Conservation (phyloP, 2,113 vertebrate genomes). For the Cavia porcellus region DNA sequence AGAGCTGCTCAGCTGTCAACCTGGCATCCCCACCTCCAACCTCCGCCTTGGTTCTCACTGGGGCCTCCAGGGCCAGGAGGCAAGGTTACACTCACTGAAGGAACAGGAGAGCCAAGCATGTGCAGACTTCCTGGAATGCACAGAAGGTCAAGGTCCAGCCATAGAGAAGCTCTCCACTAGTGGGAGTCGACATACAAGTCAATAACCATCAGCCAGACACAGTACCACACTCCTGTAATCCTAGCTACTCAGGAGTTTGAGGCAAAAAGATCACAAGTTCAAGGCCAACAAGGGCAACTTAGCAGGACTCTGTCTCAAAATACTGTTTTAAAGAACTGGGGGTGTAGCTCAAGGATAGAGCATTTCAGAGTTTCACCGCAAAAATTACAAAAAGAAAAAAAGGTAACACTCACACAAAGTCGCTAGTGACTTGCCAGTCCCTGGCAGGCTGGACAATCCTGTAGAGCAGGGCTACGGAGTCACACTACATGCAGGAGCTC, state of each 20-base stretch:
- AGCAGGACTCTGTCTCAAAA: not conserved
- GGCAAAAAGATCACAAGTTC: not conserved
- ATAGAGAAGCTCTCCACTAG: not conserved
- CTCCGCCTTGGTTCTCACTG: not conserved
- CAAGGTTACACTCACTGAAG: not conserved
- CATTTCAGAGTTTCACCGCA: not conserved
- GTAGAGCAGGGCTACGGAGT: not conserved
- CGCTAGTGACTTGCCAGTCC: not conserved
- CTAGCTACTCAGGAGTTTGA: not conserved
- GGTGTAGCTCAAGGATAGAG: not conserved
- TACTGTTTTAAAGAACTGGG: not conserved
- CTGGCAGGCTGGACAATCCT: not conserved
- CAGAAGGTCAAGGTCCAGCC: not conserved
- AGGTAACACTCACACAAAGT: not conserved
- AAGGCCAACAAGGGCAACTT: not conserved
- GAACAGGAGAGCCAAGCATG: not conserved
- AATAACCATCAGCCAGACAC: not conserved
- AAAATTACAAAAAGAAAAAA: not conserved
- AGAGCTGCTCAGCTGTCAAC: constrained; percentile 43
- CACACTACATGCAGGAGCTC: not conserved
- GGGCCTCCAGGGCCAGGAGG: not conserved
- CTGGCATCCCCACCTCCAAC: not conserved
- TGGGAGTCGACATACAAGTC: accelerated
- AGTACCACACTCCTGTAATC: not conserved
- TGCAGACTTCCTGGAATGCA: not conserved